These are phyloP conservation scores for Eristalis arbustorum DNA, from an alignment of 2,888 invertebrate species.

Conservation along the genomic window DNA sequence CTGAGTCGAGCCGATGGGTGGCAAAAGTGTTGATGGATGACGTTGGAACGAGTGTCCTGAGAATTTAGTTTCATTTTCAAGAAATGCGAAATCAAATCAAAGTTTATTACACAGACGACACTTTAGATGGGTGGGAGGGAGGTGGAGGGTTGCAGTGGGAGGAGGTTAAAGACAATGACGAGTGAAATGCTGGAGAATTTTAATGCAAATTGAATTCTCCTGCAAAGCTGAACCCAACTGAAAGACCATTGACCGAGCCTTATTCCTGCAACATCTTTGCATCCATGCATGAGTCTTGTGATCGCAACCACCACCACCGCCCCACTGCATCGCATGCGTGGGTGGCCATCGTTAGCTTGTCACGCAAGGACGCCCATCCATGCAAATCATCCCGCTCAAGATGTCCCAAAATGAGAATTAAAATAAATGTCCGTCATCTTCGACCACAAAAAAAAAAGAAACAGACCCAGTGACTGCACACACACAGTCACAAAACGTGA, in stretches of 20 bases:
- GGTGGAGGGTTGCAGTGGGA: too few species aligned
- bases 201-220: too few species aligned
- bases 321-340: not conserved
- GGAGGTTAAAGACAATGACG: too few species aligned
- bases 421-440: not conserved
- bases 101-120: slow-evolving; percentile 47
- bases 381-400: not conserved
- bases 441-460: not conserved
- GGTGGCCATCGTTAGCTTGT: not conserved
- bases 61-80: slow-evolving; percentile 53
- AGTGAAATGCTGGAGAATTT: too few species aligned
- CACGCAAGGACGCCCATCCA: not conserved
- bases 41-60: slow-evolving; percentile 57
- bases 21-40: slow-evolving; percentile 61
- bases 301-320: not conserved
- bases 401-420: not conserved
- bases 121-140: not conserved
- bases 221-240: too few species aligned
- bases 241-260: too few species aligned
- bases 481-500: not conserved
- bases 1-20: not conserved
- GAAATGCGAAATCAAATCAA: slow-evolving; percentile 60
- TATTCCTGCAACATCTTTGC: too few species aligned
- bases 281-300: too few species aligned
- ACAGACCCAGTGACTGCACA: not conserved